Evolutionary conservation across 2,888 invertebrate genomes (phyloP).

Genomic region (Diaprepes abbreviatus): DNA sequence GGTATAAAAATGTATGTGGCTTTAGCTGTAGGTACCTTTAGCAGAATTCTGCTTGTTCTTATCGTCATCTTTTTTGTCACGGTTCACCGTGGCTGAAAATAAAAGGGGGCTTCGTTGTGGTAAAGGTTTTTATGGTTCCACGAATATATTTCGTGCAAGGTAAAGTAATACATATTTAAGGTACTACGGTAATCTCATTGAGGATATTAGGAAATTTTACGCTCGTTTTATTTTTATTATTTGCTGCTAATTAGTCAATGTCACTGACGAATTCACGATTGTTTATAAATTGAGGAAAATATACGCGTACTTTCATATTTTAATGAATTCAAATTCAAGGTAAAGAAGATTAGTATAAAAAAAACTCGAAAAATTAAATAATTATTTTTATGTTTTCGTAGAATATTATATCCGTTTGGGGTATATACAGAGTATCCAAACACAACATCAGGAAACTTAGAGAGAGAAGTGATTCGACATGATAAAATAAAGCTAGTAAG

Average conservation of each 20-base stretch:
- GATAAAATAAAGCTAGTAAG: no score
- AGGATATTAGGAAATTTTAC: constrained; percentile 2
- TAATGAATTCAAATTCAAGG: background rate
- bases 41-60: constrained; percentile 64
- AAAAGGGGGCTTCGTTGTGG: constrained; percentile 41
- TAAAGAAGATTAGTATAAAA: background rate
- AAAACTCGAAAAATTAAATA: no score
- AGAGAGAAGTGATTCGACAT: no score
- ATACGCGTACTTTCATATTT: background rate
- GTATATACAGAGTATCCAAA: no score
- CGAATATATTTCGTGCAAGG: constrained; percentile 7
- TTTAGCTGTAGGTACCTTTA: constrained; percentile 64
- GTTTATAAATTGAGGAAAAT: background rate
- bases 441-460: no score
- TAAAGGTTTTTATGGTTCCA: constrained; percentile 20
- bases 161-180: constrained; percentile 2
- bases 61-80: constrained; percentile 65
- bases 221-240: background rate
- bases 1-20: constrained; percentile 55
- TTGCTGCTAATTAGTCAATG: background rate
- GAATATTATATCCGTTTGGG: no score
- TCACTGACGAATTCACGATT: background rate
- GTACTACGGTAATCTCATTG: background rate
- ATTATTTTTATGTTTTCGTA: no score
- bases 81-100: constrained; percentile 62